Conservation (phyloP, 2,888 invertebrate species). For the Endotricha flammealis region DNA sequence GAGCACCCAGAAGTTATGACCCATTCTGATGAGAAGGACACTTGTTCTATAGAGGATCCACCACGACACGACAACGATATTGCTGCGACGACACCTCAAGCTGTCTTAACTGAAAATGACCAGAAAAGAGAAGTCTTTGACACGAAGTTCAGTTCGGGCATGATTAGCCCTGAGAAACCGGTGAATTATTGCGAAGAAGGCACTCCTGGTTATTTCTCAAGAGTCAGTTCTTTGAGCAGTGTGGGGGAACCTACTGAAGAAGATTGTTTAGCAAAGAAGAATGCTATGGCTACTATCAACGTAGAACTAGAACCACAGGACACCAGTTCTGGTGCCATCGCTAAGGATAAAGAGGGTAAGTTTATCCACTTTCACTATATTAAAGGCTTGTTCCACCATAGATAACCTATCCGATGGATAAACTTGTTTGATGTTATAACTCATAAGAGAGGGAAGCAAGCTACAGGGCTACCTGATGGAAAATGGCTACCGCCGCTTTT, state of each 20-base stretch:
- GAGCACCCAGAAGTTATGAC: constrained; percentile 68
- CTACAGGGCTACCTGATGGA: no score
- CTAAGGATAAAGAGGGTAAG: constrained; percentile 69
- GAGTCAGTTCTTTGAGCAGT: constrained; percentile 80
- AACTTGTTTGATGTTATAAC: no score
- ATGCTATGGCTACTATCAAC: constrained; percentile 64
- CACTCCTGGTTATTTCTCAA: constrained; percentile 88
- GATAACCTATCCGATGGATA: no score
- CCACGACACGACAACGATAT: constrained; percentile 67
- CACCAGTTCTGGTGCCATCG: constrained; percentile 42
- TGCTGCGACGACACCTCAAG: constrained; percentile 50
- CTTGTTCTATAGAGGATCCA: constrained; percentile 69
- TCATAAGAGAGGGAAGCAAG: no score
- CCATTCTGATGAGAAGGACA: constrained; percentile 71
- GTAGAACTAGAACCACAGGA: constrained; percentile 52
- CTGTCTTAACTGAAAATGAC: constrained; percentile 34
- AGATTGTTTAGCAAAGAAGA: constrained; percentile 62
- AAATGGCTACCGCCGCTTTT: no score
- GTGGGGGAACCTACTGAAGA: constrained; percentile 74
- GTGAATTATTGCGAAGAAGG: constrained; percentile 92
- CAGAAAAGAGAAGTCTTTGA: constrained; percentile 59
- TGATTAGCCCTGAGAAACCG: constrained; percentile 87
- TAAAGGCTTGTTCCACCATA: no score
- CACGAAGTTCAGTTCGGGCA: constrained; percentile 81
- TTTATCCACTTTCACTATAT: background rate